Evolutionary conservation across 2,888 invertebrate genomes (phyloP), one percentile per base, ranked within the genome.

Genomic region (Rutpela maculata): DNA sequence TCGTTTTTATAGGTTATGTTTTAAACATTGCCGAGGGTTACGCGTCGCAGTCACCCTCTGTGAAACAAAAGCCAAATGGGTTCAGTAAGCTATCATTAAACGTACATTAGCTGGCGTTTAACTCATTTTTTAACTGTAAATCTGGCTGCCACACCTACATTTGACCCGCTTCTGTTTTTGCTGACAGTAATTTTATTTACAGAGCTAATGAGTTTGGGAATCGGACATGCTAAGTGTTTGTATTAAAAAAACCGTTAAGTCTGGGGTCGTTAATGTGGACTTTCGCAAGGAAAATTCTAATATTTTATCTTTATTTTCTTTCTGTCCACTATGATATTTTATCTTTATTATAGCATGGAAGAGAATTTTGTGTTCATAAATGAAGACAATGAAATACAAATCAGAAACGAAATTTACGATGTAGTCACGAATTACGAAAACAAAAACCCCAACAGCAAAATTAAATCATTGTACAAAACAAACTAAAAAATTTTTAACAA

Each of bases 21-120:
- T 73, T 66, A 66, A 72, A 71, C 76, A 55, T 75, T 75, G 63
- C 26, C 56, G 56, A 50, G 72, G 76, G 72, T 75, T 70, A 75
- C 75, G 72, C 62, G 73, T 70, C 62, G 68, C 68, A 74, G 74
- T 76, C 79, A 79, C 84, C 85, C 85, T 85, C 83, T 85, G 85
- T 84, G 70, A 87, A 87, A 87, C 86, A 87, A 88, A 87, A 86
- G 85, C 85, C 85, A 86, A 87, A 86, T 84, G 84, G 83, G 81
- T 82, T 81, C 82, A 81, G 80, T 83, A 83, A 80, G 83, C 84
- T 86, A 84, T 89, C 87, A 89, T 89, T 89, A 89, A 87, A 88
- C 85, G 85, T 84, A 84, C 88, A 88, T 88, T 88, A 88, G 85
- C 83, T 82, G 83, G 82, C 84, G 82, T 84, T 86, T 86, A 84